phyloP scores from a whole-genome alignment of 2,797 vertebrate genomes.

The Enteromius mattozi region DNA sequence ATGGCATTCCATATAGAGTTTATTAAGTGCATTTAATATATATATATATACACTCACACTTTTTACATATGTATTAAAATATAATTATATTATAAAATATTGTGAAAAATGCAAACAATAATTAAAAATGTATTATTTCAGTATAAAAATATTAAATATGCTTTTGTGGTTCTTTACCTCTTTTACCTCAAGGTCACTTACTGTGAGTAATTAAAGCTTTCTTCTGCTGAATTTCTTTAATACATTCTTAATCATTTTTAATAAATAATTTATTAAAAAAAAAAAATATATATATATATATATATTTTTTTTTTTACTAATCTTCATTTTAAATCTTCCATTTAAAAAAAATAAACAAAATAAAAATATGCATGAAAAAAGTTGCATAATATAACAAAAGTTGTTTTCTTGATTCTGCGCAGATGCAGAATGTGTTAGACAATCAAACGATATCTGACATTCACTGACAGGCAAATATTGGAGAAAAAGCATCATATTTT shows the following conservation, averaged over 20 bases:
- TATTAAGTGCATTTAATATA: neutral
- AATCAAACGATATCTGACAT: neutral
- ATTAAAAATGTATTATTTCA: too few species aligned
- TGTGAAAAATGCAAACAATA: too few species aligned
- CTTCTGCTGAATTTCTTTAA: neutral
- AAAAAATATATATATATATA: too few species aligned
- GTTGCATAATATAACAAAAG: neutral
- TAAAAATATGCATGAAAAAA: neutral
- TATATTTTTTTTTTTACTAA: too few species aligned
- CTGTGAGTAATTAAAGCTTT: neutral
- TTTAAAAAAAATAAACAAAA: neutral
- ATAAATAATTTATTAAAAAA: neutral
- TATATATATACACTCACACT: too few species aligned
- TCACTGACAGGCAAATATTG: neutral
- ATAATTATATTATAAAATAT: too few species aligned
- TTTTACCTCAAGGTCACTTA: neutral
- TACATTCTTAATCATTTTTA: neutral
- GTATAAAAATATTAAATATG: too few species aligned
- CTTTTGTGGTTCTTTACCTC: too few species aligned
- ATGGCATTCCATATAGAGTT: neutral
- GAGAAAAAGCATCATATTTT: neutral
- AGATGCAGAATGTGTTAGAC: neutral
- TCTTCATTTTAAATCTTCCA: neutral
- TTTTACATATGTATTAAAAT: too few species aligned
- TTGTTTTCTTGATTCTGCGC: neutral